Evolutionary conservation across 1,140 invertebrate genomes (phyloP).

Genomic region (Drosophila auraria): DNA sequence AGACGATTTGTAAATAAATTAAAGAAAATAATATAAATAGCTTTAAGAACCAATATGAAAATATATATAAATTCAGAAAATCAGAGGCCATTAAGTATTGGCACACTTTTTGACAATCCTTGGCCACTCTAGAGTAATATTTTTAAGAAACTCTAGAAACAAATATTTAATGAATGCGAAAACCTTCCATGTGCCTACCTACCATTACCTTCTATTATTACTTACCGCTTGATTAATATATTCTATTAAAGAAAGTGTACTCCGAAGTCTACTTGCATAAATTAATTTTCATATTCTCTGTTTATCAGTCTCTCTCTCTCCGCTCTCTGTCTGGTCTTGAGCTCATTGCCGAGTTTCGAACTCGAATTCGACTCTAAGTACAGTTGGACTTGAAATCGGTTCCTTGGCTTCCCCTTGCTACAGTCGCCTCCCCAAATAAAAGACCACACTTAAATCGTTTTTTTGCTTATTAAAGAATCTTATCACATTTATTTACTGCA

Average conservation of each 20-base stretch:
- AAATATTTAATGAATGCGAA: no score
- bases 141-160: no score
- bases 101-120: background rate
- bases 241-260: background rate
- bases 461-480: slow-evolving; percentile 84
- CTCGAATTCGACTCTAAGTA: slow-evolving; percentile 12
- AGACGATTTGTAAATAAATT: background rate
- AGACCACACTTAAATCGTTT: slow-evolving; percentile 3
- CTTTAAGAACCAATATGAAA: background rate
- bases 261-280: background rate
- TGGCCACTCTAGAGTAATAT: background rate
- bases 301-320: slow-evolving; percentile 7
- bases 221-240: background rate
- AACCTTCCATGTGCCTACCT: no score
- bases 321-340: background rate
- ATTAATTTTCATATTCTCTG: background rate
- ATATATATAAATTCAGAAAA: background rate
- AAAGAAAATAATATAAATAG: background rate
- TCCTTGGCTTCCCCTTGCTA: background rate
- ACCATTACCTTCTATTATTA: background rate
- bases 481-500: slow-evolving; percentile 85
- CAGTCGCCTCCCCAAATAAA: slow-evolving; percentile 33
- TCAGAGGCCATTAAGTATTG: background rate
- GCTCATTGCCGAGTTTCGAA: slow-evolving; percentile 6
- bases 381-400: slow-evolving; percentile 2